These are phyloP conservation scores for Drosophila rufa DNA, from an alignment of 1,140 invertebrate species.

Conservation along the genomic window DNA sequence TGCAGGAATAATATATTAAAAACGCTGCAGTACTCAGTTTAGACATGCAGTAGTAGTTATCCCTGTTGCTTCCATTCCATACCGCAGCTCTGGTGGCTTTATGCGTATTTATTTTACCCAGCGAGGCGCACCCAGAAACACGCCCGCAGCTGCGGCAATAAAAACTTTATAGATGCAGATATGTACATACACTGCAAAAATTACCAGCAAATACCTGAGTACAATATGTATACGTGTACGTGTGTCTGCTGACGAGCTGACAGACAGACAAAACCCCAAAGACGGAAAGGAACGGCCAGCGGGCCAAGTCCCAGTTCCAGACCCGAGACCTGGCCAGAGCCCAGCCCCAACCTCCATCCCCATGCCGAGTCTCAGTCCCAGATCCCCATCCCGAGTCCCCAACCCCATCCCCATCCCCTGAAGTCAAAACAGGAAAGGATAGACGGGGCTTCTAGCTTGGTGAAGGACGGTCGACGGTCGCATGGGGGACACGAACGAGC, in stretches of 20 bases:
- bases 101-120: conserved; percentile 61
- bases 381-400: conserved; percentile 19
- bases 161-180: conserved; percentile 66
- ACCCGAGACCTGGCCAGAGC: conserved; percentile 10
- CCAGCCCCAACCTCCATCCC: conserved; percentile 5
- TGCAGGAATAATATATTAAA: conserved; percentile 44
- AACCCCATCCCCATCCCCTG: conserved; percentile 15
- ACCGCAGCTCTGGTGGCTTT: conserved; percentile 35
- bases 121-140: conserved; percentile 75
- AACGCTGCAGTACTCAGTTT: conserved; percentile 14
- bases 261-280: conserved; percentile 67
- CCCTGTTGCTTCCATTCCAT: conserved; percentile 33
- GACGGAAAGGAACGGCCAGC: conserved; percentile 64
- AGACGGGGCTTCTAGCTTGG: conserved; percentile 65
- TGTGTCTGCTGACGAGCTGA: conserved; percentile 66
- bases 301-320: conserved; percentile 33
- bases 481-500: conserved; percentile 55
- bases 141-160: conserved; percentile 76
- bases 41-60: conserved; percentile 32
- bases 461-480: conserved; percentile 80
- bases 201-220: conserved; percentile 29
- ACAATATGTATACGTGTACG: conserved; percentile 11
- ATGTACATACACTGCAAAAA: conserved; percentile 55
- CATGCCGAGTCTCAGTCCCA: conserved; percentile 11
- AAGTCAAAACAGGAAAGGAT: conserved; percentile 70